Evolutionary conservation across 2,113 vertebrate species (phyloP).

Genomic region (pig (Sus scrofa)): DNA sequence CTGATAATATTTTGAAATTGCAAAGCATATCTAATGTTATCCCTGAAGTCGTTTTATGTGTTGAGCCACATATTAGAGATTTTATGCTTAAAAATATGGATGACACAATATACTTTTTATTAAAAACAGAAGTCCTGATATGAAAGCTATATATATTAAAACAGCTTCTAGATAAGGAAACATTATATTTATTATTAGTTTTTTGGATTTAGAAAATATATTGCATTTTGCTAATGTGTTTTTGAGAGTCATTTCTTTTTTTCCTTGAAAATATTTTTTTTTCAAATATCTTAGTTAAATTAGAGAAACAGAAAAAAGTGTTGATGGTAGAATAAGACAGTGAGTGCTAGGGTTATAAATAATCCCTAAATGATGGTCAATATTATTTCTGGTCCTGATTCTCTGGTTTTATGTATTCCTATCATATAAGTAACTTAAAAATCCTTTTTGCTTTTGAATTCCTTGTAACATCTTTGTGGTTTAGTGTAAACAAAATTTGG

Average conservation of each 20-base stretch:
- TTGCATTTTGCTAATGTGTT: not conserved
- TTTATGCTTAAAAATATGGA: not conserved
- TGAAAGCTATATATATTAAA: not conserved
- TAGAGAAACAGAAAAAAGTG: not conserved
- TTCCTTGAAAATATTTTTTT: slow-evolving; percentile 15
- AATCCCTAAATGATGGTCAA: not conserved
- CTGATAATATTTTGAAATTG: slow-evolving; percentile 17
- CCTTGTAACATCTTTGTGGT: not conserved
- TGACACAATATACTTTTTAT: slow-evolving; percentile 4
- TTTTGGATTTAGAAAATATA: not conserved
- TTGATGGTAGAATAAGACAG: not conserved
- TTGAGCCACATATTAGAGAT: slow-evolving; percentile 24
- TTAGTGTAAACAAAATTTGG: not conserved
- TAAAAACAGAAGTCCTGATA: slow-evolving; percentile 1
- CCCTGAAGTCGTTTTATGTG: not conserved
- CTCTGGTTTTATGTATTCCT: not conserved
- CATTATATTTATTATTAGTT: not conserved
- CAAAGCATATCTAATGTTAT: not conserved
- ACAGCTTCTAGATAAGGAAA: not conserved
- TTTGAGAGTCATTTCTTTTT: slow-evolving; percentile 18
- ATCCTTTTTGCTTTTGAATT: not conserved
- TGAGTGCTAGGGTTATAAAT: not conserved
- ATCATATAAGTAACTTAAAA: not conserved
- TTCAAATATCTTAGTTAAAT: not conserved
- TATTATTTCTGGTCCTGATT: not conserved